These are phyloP conservation scores for Pedicia rivosa DNA, from an alignment of 2,888 invertebrate species.

Conservation along the genomic window DNA sequence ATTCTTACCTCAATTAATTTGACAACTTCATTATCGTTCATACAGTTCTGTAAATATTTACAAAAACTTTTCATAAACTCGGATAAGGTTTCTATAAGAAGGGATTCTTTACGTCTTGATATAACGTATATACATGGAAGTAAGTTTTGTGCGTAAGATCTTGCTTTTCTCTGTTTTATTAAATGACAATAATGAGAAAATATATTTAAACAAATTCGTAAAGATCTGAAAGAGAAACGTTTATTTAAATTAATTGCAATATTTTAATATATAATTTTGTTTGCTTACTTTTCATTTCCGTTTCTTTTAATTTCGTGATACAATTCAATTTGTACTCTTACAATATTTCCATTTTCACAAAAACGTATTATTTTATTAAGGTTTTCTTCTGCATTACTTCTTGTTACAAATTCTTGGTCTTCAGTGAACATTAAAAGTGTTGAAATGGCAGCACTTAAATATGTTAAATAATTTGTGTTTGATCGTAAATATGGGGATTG, in stretches of 20 bases:
- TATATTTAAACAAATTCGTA: constrained; percentile 59
- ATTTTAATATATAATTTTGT: background rate
- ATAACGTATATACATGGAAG: constrained; percentile 58
- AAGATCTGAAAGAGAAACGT: constrained; percentile 33
- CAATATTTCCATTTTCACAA: constrained; percentile 47
- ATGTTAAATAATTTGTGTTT: constrained; percentile 42
- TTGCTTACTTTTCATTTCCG: constrained; percentile 33
- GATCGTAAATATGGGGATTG: constrained; percentile 28
- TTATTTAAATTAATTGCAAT: background rate
- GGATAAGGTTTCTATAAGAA: constrained; percentile 25
- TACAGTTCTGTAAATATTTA: constrained; percentile 24
- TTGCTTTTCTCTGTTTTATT: constrained; percentile 61
- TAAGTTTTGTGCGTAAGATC: constrained; percentile 59
- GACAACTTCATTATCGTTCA: constrained; percentile 27
- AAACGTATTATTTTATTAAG: constrained; percentile 60
- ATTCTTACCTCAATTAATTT: constrained; percentile 26
- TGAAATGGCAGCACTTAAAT: constrained; percentile 54
- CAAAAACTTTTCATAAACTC: constrained; percentile 28
- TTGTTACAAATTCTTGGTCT: constrained; percentile 59
- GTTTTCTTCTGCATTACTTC: constrained; percentile 61
- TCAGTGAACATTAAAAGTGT: constrained; percentile 54
- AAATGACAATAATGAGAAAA: constrained; percentile 61
- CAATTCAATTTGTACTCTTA: constrained; percentile 61
- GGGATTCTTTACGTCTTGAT: constrained; percentile 45
- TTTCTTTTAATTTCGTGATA: constrained; percentile 72